Conservation (phyloP, 1,140 invertebrate species). For the Drosophila simulans region DNA sequence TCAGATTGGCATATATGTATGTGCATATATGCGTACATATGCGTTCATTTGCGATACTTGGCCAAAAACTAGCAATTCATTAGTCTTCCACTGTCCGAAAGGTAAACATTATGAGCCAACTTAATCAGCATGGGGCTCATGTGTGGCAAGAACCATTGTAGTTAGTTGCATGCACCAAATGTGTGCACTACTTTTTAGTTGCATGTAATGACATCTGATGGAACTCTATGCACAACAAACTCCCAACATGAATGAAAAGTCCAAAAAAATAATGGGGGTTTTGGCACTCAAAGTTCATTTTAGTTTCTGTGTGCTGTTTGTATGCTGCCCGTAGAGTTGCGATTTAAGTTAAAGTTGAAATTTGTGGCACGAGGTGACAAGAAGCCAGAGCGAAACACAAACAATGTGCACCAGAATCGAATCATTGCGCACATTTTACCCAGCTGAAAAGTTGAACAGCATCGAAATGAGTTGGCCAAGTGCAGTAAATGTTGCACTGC, state of each 20-base stretch:
- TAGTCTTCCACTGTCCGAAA: background rate
- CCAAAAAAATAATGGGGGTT: background rate
- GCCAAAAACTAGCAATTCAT: background rate
- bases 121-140: conserved; percentile 1
- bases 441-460: background rate
- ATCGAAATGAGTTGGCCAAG: background rate
- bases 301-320: background rate
- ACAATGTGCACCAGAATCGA: background rate
- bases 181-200: conserved; percentile 3
- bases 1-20: too few species aligned
- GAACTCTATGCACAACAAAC: background rate
- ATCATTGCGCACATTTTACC: background rate
- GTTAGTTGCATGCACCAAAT: conserved; percentile 2
- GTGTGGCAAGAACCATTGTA: background rate
- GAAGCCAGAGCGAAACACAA: background rate
- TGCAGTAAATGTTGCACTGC: background rate
- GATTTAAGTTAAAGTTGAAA: background rate
- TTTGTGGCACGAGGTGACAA: background rate
- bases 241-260: background rate
- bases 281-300: background rate
- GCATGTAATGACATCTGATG: conserved; percentile 6
- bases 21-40: background rate
- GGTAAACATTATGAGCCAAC: background rate
- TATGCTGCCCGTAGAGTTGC: background rate
- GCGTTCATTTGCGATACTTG: background rate